These are phyloP conservation scores for Synanceia verrucosa DNA, from an alignment of 2,797 vertebrate species.

Conservation along the genomic window DNA sequence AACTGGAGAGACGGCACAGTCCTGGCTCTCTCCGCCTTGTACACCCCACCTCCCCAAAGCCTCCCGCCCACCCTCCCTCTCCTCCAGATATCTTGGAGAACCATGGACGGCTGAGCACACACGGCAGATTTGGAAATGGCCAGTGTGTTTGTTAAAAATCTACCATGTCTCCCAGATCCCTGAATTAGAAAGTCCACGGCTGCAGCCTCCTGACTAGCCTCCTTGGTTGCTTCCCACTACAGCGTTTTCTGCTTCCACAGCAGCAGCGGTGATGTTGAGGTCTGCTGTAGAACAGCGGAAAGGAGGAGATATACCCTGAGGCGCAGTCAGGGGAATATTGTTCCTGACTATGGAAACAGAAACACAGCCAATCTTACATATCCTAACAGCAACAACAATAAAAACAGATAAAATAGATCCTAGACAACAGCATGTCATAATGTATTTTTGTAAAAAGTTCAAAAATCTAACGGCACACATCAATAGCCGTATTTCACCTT, in stretches of 20 bases:
- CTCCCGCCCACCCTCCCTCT: slow-evolving; percentile 67
- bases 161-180: slow-evolving; percentile 71
- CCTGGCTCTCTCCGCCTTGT: slow-evolving; percentile 75
- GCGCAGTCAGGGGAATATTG: slow-evolving; percentile 77
- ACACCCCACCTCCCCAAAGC: slow-evolving; percentile 73
- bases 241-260: slow-evolving; percentile 73
- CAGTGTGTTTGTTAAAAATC: slow-evolving; percentile 81
- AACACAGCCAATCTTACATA: slow-evolving; percentile 73
- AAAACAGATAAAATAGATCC: slow-evolving; percentile 69
- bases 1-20: slow-evolving; percentile 79
- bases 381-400: slow-evolving; percentile 74
- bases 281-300: slow-evolving; percentile 75
- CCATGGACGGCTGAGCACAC: slow-evolving; percentile 76
- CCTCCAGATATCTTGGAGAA: slow-evolving; percentile 80
- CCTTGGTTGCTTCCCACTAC: slow-evolving; percentile 68
- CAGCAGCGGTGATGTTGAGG: slow-evolving; percentile 69
- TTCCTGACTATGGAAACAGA: slow-evolving; percentile 77
- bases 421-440: slow-evolving; percentile 56
- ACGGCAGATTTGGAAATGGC: slow-evolving; percentile 79
- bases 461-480: slow-evolving; percentile 28
- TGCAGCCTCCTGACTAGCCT: slow-evolving; percentile 69
- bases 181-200: slow-evolving; percentile 72
- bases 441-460: slow-evolving; percentile 37
- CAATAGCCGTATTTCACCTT: slow-evolving; percentile 49
- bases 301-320: slow-evolving; percentile 77